Conservation (phyloP, 2,113 vertebrate genomes). For the Gymnobelideus leadbeateri region DNA sequence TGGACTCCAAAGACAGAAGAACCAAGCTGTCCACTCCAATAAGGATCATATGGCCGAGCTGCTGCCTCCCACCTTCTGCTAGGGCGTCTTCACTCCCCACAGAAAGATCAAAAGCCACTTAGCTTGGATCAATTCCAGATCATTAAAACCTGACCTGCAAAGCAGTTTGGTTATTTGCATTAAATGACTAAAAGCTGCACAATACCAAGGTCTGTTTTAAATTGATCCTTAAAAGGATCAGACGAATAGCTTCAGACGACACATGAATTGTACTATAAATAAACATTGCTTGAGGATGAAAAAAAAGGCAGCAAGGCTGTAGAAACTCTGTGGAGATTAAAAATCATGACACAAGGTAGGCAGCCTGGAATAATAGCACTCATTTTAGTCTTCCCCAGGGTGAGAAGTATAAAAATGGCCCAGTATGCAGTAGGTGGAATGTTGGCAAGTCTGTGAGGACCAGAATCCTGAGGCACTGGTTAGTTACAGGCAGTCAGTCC, state of each 20-base stretch:
- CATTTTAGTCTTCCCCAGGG: neutral
- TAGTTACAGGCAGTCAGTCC: neutral
- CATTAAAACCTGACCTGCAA: conserved; percentile 79
- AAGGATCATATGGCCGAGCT: conserved; percentile 48
- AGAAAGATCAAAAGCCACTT: conserved; percentile 76
- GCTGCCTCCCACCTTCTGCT: conserved; percentile 50
- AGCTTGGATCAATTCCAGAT: conserved; percentile 76
- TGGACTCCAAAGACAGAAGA: conserved; percentile 49
- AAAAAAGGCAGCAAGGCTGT: neutral
- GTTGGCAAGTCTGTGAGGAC: neutral
- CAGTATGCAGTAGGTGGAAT: neutral
- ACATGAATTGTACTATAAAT: conserved; percentile 66
- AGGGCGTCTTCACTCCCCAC: conserved; percentile 66
- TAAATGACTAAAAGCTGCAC: conserved; percentile 75
- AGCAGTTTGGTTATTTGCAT: conserved; percentile 75
- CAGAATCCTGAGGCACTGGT: neutral
- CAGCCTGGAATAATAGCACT: neutral
- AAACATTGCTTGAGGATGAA: conserved; percentile 48
- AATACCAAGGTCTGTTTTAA: conserved; percentile 68
- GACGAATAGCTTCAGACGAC: conserved; percentile 55
- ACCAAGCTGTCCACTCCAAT: conserved; percentile 68
- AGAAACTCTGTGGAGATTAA: neutral
- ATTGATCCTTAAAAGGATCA: conserved; percentile 75
- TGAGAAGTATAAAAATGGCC: neutral
- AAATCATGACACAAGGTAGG: neutral